A percentile compares a stretch with the other conserved stretches of the same genome.
Conservation (phyloP, 2,888 invertebrate genomes). For the Merodon equestris region DNA sequence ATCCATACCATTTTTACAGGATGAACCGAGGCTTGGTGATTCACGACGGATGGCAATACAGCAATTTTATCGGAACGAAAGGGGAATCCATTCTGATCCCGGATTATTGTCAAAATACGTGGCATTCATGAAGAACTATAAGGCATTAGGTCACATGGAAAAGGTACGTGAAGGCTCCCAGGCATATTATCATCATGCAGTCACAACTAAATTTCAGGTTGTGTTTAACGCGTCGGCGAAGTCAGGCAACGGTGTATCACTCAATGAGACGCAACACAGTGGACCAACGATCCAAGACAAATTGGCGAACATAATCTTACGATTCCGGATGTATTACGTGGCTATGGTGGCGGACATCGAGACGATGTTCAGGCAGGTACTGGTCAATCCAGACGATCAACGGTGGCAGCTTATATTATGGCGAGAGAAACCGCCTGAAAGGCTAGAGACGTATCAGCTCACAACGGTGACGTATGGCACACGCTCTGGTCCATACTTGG, state of each 20-base stretch:
- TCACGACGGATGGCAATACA: no score
- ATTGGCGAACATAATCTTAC: slow-evolving; percentile 25
- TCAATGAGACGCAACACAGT: slow-evolving; percentile 9
- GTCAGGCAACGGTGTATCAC: slow-evolving; percentile 10
- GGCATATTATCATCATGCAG: slow-evolving; percentile 47
- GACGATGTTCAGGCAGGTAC: slow-evolving; percentile 31
- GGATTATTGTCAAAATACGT: not conserved
- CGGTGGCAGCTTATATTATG: slow-evolving; percentile 26
- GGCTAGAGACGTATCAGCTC: slow-evolving; percentile 11
- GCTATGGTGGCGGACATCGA: slow-evolving; percentile 29
- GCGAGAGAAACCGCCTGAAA: slow-evolving; percentile 19
- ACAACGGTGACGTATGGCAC: slow-evolving; percentile 43
- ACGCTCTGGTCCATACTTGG: slow-evolving; percentile 24
- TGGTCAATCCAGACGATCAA: slow-evolving; percentile 17
- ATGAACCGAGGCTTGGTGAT: no score
- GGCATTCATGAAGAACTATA: not conserved
- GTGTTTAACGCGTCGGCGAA: slow-evolving; percentile 42
- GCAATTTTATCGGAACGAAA: no score
- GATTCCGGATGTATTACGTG: slow-evolving; percentile 22
- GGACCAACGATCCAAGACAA: slow-evolving; percentile 24
- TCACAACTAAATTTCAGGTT: slow-evolving; percentile 39
- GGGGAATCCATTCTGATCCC: no score
- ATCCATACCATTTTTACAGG: no score
- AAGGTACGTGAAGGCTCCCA: not conserved
- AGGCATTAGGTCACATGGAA: not conserved